Base-by-base conservation (phyloP, 2,113 vertebrate species). In the Sphaerodactylus townsendi region DNA sequence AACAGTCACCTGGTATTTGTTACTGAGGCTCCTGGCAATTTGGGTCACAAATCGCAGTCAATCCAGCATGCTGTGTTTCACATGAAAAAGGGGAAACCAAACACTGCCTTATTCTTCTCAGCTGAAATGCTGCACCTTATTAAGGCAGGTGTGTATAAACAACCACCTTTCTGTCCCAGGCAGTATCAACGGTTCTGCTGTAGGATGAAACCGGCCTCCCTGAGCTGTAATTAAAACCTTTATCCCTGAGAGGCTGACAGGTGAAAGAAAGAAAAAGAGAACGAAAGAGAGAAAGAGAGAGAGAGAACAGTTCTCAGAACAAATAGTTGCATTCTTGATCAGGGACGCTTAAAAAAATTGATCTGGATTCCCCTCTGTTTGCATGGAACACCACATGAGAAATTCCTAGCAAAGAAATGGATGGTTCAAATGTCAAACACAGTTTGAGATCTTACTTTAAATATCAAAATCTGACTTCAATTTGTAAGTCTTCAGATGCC, bases 141-240 rank as follows among this genome's bases (percentile, higher is more conserved):
- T 93, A 93, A 95, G 94, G 94, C 95, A 94, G 95, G 94, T 95
- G 93, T 93, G 92, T 91, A 92, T 93, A 94, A 95, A 94, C 92
- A 93, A 93, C 91, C 87, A 85, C 85, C 89, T 85, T 90, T 86
- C 87, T 88, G 85, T 92, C 81, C 80, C 44, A 19, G 59, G 33
- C 90, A 85, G 91, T 86, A 92, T 92, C 89, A 93, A 94, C 93
- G 85, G 91, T 86, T 91, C 90, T 90, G 91, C 92, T 94, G 92
- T 93, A 89, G 89, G 91, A 90, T 89, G 91, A 92, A 90, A 93
- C 87, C 68, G 74, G 90, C 91, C 71, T 93, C 44, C 81, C 94
- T 95, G 95, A 97, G 94, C 95, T 96, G 96, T 96, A 97, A 96
- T 96, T 96, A 96, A 96, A 96, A 96, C 96, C 95, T 95, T 93